These are phyloP conservation scores for Ictalurus punctatus DNA, from an alignment of 2,113 vertebrate genomes.

Conservation along the genomic window DNA sequence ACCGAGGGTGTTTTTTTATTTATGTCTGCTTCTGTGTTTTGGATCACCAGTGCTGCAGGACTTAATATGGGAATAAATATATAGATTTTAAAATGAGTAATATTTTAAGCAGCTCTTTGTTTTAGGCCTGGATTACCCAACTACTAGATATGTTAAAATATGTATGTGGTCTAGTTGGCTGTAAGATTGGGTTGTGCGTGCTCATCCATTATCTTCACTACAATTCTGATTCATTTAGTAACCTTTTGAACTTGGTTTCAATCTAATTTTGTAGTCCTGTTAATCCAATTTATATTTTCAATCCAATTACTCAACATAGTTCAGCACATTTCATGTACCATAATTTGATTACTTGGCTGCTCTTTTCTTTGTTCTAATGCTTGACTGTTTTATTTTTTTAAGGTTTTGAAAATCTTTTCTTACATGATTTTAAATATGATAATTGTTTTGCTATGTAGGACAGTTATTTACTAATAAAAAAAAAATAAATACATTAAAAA, in stretches of 20 bases:
- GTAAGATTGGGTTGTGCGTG: not conserved
- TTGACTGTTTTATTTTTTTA: not conserved
- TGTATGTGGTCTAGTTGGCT: not conserved
- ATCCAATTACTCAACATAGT: not conserved
- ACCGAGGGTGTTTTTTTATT: not conserved
- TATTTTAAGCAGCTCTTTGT: not conserved
- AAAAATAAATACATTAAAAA: not conserved
- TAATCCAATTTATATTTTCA: constrained; percentile 18
- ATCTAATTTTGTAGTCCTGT: not conserved
- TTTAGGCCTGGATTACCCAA: not conserved
- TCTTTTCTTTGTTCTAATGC: not conserved
- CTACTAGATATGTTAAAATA: not conserved
- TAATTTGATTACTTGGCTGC: constrained; percentile 8
- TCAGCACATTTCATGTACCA: not conserved
- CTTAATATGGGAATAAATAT: not conserved
- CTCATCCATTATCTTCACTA: not conserved
- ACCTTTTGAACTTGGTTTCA: not conserved
- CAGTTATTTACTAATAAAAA: constrained; percentile 14
- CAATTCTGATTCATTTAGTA: constrained; percentile 2
- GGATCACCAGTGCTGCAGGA: not conserved
- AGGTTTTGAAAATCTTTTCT: not conserved
- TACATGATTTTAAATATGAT: not conserved
- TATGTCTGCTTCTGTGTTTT: not conserved
- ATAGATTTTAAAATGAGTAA: not conserved
- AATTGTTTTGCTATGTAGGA: not conserved